Evolutionary conservation across 1,140 invertebrate species (phyloP).

Genomic region (Zaprionus camerounensis): DNA sequence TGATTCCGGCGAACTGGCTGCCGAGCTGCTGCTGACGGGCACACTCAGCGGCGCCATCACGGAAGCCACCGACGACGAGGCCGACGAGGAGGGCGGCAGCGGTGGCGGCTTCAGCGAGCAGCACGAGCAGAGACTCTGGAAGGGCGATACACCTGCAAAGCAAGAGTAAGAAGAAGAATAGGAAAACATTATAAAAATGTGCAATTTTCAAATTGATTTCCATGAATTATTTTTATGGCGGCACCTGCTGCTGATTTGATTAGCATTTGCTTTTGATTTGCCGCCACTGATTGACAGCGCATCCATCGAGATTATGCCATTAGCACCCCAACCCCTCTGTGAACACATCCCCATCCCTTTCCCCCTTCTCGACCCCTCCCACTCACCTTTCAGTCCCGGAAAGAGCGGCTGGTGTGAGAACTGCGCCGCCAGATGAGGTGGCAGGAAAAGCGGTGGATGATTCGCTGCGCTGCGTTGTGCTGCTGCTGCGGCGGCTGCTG

Average conservation of each 20-base stretch:
- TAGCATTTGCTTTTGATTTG: slow-evolving; percentile 58
- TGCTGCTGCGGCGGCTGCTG: slow-evolving; percentile 68
- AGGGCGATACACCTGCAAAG: slow-evolving; percentile 85
- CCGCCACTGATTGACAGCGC: slow-evolving; percentile 54
- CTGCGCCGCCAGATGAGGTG: slow-evolving; percentile 91
- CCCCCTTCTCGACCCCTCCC: too few relatives aligned
- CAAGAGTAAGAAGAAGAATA: not conserved
- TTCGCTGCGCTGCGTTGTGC: slow-evolving; percentile 84
- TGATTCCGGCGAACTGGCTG: slow-evolving; percentile 78
- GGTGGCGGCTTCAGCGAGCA: slow-evolving; percentile 88
- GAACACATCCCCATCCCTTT: slow-evolving; percentile 31
- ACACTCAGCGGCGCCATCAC: slow-evolving; percentile 76
- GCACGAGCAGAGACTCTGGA: slow-evolving; percentile 90
- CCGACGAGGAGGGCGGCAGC: slow-evolving; percentile 70
- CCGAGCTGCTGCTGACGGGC: slow-evolving; percentile 71
- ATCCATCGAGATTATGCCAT: slow-evolving; percentile 44
- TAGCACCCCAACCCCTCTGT: not conserved
- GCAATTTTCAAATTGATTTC: slow-evolving; percentile 23
- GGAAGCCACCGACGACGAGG: slow-evolving; percentile 41
- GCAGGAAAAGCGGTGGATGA: slow-evolving; percentile 90
- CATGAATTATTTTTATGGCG: slow-evolving; percentile 33
- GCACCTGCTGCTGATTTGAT: slow-evolving; percentile 57
- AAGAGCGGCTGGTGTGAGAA: slow-evolving; percentile 93
- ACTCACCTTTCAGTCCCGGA: slow-evolving; percentile 89
- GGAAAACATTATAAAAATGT: slow-evolving; percentile 3